Conservation (phyloP, 2,113 vertebrate genomes). For the Dasyprocta punctata region DNA sequence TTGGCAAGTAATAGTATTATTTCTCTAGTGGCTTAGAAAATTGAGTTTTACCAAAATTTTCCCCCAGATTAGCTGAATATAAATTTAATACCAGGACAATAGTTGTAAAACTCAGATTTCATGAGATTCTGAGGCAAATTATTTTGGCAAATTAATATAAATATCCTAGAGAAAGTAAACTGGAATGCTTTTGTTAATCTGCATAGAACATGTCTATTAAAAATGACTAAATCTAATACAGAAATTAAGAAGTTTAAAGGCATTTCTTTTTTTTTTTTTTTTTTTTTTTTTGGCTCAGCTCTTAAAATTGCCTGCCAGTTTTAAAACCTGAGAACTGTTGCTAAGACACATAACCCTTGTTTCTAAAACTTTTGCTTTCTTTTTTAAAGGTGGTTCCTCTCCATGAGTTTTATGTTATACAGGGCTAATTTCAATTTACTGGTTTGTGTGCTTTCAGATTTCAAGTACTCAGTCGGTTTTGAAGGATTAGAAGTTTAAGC, state of each 20-base stretch:
- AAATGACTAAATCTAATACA: neutral
- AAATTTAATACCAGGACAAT: neutral
- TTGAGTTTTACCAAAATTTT: neutral
- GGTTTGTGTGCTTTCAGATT: slow-evolving; percentile 59
- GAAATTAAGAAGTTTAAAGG: neutral
- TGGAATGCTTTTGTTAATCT: neutral
- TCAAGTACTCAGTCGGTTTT: slow-evolving; percentile 44
- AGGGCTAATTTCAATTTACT: slow-evolving; percentile 65
- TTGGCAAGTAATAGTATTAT: neutral
- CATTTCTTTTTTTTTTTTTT: neutral
- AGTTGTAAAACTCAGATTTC: neutral
- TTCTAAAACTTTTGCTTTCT: slow-evolving; percentile 47
- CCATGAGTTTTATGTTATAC: slow-evolving; percentile 46
- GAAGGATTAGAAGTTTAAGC: slow-evolving; percentile 72
- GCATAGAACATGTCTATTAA: neutral
- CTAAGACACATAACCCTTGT: slow-evolving; percentile 21
- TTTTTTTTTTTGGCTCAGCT: neutral
- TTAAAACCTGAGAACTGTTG: slow-evolving; percentile 25
- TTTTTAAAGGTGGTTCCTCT: slow-evolving; percentile 58
- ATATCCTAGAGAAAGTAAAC: neutral
- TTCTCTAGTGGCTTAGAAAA: neutral
- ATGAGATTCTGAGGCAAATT: neutral
- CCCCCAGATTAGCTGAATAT: neutral
- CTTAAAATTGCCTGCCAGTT: neutral
- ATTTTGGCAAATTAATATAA: neutral